Conservation (phyloP, 92 coral and sea anemone species). For the Parazoanthus atlanticus region DNA sequence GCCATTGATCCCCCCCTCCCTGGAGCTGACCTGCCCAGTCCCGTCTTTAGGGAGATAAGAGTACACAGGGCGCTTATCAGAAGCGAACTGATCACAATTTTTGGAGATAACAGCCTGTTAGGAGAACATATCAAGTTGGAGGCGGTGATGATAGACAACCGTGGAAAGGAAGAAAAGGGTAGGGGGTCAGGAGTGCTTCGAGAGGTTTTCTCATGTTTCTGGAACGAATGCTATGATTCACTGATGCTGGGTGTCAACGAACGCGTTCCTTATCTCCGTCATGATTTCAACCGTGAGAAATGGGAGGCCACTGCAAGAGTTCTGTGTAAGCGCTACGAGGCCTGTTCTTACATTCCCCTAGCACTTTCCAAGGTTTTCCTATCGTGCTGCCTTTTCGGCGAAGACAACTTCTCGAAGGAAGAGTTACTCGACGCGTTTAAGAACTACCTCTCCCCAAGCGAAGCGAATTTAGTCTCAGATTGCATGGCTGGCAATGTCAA, state of each 20-base stretch:
- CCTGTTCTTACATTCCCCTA: slow-evolving; percentile 48
- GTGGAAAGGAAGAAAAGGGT: slow-evolving; percentile 51
- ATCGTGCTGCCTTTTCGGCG: no score
- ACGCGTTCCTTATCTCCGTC: slow-evolving; percentile 61
- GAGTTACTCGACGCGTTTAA: neutral
- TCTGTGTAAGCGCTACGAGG: slow-evolving; percentile 14
- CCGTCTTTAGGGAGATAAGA: neutral
- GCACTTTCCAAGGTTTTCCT: no score
- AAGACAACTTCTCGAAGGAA: neutral
- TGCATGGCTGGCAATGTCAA: slow-evolving; percentile 14
- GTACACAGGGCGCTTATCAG: neutral
- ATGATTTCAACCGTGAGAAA: slow-evolving; percentile 51
- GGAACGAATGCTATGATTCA: slow-evolving; percentile 49
- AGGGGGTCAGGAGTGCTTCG: slow-evolving; percentile 59
- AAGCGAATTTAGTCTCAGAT: neutral
- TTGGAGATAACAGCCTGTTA: neutral
- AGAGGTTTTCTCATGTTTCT: slow-evolving; percentile 59
- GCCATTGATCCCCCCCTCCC: slow-evolving; percentile 12
- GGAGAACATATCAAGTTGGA: no score
- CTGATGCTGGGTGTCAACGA: slow-evolving; percentile 48
- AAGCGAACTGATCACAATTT: neutral
- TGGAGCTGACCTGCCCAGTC: neutral
- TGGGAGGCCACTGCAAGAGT: slow-evolving; percentile 69
- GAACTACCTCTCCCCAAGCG: neutral
- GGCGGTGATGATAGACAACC: no score